These are phyloP conservation scores for Toxotes chatareus DNA, from an alignment of 2,113 vertebrate species.

Conservation along the genomic window DNA sequence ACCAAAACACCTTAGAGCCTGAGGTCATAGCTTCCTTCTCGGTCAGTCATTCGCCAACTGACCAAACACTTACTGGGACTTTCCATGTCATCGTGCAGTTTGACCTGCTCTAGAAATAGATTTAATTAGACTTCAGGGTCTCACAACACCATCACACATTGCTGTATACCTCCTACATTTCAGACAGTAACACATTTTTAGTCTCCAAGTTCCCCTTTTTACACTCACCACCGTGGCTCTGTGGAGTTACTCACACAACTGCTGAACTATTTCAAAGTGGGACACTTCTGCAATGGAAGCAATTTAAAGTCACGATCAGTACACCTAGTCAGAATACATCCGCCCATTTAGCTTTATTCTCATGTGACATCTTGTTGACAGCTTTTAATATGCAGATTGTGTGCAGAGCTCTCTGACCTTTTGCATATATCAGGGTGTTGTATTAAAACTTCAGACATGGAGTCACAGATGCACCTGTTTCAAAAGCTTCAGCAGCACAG, in stretches of 20 bases:
- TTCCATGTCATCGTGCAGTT: conserved; percentile 65
- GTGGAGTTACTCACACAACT: not conserved
- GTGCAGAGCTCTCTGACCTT: conserved; percentile 43
- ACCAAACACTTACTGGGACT: conserved; percentile 68
- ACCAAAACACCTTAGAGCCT: conserved; percentile 6
- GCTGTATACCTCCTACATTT: conserved; percentile 10
- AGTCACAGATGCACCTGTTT: conserved; percentile 31
- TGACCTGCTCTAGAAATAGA: conserved; percentile 62
- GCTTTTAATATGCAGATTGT: not conserved
- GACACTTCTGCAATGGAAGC: not conserved
- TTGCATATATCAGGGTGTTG: conserved; percentile 18
- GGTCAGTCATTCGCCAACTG: conserved; percentile 51
- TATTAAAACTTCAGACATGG: conserved; percentile 33
- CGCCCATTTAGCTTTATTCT: not conserved
- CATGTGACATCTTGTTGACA: conserved; percentile 30
- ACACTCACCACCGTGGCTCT: not conserved
- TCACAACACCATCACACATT: conserved; percentile 12
- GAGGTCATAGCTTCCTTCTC: conserved; percentile 47
- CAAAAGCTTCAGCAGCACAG: conserved; percentile 12
- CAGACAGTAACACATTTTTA: conserved; percentile 2
- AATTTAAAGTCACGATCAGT: not conserved
- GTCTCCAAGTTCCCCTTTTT: conserved; percentile 2
- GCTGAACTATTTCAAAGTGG: not conserved
- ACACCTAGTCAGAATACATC: not conserved
- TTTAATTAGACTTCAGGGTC: conserved; percentile 36